phyloP scores from a whole-genome alignment of 1,140 invertebrate species.

The Pantala flavescens region DNA sequence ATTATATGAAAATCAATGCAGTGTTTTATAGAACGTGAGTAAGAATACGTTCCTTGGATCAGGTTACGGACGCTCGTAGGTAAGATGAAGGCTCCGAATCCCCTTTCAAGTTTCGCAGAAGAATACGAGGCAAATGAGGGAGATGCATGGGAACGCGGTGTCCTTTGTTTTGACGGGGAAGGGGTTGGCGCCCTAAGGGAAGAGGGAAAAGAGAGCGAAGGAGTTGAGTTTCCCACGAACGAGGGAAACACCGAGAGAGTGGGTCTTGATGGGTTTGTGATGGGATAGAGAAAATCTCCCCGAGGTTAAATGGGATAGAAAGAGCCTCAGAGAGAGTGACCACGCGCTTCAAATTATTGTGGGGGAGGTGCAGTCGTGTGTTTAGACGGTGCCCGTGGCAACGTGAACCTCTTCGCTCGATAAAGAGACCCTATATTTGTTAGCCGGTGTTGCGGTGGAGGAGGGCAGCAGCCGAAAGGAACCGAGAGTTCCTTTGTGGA shows the following conservation, averaged over 20 bases:
- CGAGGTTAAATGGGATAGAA: neutral
- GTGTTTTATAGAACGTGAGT: no score
- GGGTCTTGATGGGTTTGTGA: conserved; percentile 1
- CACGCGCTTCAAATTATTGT: conserved; percentile 1
- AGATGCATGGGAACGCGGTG: neutral
- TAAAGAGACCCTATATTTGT: no score
- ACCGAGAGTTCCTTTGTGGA: no score
- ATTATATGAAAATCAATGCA: no score
- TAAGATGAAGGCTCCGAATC: no score
- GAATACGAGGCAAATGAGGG: neutral
- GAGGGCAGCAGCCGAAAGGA: no score
- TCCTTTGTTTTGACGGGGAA: neutral
- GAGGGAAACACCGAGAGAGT: neutral
- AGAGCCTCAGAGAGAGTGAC: neutral
- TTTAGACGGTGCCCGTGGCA: neutral
- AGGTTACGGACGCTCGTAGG: no score
- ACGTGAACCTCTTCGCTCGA: neutral
- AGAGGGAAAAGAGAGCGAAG: neutral
- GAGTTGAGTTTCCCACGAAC: neutral
- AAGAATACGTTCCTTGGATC: no score
- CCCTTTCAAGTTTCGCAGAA: neutral
- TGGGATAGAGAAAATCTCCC: neutral
- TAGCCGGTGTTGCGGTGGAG: no score
- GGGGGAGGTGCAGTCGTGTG: neutral
- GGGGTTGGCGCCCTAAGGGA: neutral